phyloP scores from a whole-genome alignment of 2,888 invertebrate species.

The Meta bourneti region DNA sequence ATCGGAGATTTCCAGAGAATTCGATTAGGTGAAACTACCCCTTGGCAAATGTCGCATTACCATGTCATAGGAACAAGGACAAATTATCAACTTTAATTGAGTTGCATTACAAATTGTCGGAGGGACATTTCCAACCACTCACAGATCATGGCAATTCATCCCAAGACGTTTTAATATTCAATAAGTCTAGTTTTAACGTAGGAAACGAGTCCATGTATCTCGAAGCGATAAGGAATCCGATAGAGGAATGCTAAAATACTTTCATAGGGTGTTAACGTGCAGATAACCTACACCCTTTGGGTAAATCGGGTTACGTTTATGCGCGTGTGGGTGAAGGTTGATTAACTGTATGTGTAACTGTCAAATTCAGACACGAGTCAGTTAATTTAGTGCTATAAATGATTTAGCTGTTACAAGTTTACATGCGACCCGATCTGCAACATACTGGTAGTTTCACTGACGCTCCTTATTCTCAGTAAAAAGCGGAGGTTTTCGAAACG shows the following conservation, averaged over 20 bases:
- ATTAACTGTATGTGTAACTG: not conserved
- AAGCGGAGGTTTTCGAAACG: too few species aligned
- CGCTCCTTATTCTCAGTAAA: too few species aligned
- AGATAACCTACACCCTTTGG: slow-evolving; percentile 50
- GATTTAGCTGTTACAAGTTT: too few species aligned
- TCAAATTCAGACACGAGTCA: too few species aligned
- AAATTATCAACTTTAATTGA: slow-evolving; percentile 48
- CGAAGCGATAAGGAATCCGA: slow-evolving; percentile 24
- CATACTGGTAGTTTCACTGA: too few species aligned
- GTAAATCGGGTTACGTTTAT: slow-evolving; percentile 13
- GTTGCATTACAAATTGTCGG: slow-evolving; percentile 54
- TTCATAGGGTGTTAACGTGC: slow-evolving; percentile 34
- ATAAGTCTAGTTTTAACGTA: slow-evolving; percentile 29
- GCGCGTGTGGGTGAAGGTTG: slow-evolving; percentile 48
- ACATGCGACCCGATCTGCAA: too few species aligned
- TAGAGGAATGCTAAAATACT: slow-evolving; percentile 23
- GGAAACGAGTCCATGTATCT: slow-evolving; percentile 45
- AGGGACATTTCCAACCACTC: not conserved
- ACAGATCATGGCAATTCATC: not conserved
- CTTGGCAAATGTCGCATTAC: slow-evolving; percentile 30
- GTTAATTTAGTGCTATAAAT: too few species aligned
- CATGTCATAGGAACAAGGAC: slow-evolving; percentile 14
- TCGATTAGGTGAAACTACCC: not conserved
- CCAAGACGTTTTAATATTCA: slow-evolving; percentile 52
- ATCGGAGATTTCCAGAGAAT: not conserved